Evolutionary conservation across 2,113 vertebrate species (phyloP).

Genomic region (Natator depressus): DNA sequence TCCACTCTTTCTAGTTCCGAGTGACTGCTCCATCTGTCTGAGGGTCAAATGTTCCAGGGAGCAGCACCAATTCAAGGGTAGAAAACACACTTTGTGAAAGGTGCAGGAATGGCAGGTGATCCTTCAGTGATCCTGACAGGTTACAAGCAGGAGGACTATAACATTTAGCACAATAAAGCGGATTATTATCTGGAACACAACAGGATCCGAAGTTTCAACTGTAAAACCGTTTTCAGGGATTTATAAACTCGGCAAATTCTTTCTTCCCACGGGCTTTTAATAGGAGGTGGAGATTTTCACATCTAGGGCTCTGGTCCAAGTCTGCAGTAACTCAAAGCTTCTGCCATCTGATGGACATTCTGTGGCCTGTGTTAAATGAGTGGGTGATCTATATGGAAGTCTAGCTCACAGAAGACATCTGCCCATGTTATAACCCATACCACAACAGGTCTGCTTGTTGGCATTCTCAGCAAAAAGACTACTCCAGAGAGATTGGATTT

Average conservation of each 20-base stretch:
- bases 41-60: background rate
- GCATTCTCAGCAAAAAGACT: background rate
- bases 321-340: background rate
- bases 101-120: background rate
- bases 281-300: background rate
- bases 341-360: background rate
- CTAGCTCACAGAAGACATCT: background rate
- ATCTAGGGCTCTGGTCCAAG: background rate
- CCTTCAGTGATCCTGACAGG: accelerated
- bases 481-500: background rate
- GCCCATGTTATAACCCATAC: background rate
- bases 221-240: background rate
- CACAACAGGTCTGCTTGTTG: background rate
- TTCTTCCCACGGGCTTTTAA: background rate
- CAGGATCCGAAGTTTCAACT: background rate
- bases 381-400: background rate
- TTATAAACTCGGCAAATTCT: background rate
- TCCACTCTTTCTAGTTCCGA: background rate
- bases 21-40: background rate
- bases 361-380: background rate
- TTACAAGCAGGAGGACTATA: accelerated
- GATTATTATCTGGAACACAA: background rate
- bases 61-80: background rate
- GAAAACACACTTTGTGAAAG: background rate
- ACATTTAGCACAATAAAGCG: background rate